Percentiles rank a stretch among this genome's conserved stretches.
These are phyloP conservation scores for Saccostrea cuccullata DNA, from an alignment of 1,140 invertebrate genomes.

Conservation along the genomic window DNA sequence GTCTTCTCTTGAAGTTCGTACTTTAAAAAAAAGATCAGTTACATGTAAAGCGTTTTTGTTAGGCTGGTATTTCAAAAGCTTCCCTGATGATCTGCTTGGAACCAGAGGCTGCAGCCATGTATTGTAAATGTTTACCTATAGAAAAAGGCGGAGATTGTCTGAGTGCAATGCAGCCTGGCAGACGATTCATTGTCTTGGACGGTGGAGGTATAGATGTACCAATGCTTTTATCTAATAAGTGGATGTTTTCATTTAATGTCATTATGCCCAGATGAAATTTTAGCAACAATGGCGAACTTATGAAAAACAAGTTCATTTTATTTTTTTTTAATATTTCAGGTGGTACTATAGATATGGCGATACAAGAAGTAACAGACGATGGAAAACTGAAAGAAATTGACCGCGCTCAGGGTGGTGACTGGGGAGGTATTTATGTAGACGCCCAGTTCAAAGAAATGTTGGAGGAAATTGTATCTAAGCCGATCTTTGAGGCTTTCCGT, in stretches of 20 bases:
- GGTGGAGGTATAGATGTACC: conserved; percentile 42
- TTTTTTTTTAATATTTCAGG: conserved; percentile 24
- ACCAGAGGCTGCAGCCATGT: conserved; percentile 56
- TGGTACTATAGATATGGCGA: conserved; percentile 57
- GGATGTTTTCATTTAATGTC: no score
- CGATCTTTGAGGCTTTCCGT: conserved; percentile 46
- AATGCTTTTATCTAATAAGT: no score
- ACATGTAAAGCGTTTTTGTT: no score
- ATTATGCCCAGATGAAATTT: no score
- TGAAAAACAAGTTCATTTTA: no score
- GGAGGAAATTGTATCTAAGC: conserved; percentile 35
- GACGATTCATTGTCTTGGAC: conserved; percentile 56
- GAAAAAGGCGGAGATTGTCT: conserved; percentile 23
- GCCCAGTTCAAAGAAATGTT: conserved; percentile 44
- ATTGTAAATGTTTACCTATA: conserved; percentile 51
- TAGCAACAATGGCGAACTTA: no score
- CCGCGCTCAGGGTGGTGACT: conserved; percentile 39
- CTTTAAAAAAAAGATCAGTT: no score
- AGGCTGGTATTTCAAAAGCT: no score
- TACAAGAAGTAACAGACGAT: conserved; percentile 55
- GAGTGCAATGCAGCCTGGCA: conserved; percentile 17
- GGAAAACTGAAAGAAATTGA: no score
- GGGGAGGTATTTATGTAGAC: conserved; percentile 58
- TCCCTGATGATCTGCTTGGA: conserved; percentile 45
- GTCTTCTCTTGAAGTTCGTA: neutral